Base-by-base conservation (phyloP, 2,113 vertebrate genomes). In the Pseudorectes ferrugineus region DNA sequence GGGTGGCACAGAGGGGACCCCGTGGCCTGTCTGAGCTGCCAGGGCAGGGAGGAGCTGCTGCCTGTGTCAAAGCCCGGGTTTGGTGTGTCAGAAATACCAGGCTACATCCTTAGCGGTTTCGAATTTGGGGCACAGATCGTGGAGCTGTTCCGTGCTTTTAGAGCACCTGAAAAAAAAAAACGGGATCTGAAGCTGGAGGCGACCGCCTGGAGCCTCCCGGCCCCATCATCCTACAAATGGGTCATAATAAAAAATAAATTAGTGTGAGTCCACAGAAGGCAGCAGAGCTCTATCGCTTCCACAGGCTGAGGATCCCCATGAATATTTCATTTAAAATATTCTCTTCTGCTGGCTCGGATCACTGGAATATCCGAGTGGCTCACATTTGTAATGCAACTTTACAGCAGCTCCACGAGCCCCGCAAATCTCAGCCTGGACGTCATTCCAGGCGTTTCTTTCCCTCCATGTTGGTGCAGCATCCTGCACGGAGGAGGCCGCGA, bases 61-160 rank as follows among this genome's bases (percentile, higher is more conserved):
- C 28, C 40, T 45, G 28, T 71, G 62, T 9, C 59, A 74, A 48
- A 45, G 61, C 52, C 28, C 23, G 4, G n/a, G 25, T 42, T 65
- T 89, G 81, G 14, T 61, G 87, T 78, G 75, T 45, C 33, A 85
- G 54, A 79, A 73, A 70, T 89, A 96, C 71, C 89, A 94, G 94
- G 94, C 92, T 94, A 76, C 91, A 94, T 95, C 93, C 94, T 95
- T 45, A 70, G 96, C 10, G 87, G 93, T 42, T 97, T 95, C 25
- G 19, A 85, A 96, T 94, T 68, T 94, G 95, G 93, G 92, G 71
- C 95, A 95, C 45, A 63, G 84, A 18, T 10, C 1, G 63, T 88
- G 21, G 43, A 92, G 94, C 52, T 52, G 43, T 25, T 70, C 82
- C 1, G 38, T 54, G 79, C 73, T 94, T 95, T 91, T 84, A 43